phyloP scores from a whole-genome alignment of 2,113 vertebrate species.

The Motacilla tschutschensis region DNA sequence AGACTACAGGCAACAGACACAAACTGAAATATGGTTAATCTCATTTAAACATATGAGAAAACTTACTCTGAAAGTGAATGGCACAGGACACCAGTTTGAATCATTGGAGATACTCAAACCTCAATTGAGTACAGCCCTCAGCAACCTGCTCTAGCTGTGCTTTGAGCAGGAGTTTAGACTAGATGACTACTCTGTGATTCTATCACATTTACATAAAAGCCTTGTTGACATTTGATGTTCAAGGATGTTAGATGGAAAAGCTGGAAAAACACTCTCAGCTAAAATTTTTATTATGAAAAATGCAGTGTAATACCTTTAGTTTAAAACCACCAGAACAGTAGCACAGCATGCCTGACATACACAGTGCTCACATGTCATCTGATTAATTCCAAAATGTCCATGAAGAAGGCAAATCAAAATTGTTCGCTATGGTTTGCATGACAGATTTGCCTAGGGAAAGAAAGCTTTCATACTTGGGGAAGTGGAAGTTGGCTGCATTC shows the following conservation, averaged over 20 bases:
- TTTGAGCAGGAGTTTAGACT: neutral
- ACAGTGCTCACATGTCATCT: neutral
- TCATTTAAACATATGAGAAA: neutral
- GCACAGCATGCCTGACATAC: neutral
- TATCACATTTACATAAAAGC: neutral
- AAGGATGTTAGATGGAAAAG: neutral
- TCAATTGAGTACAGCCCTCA: neutral
- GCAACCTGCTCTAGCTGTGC: neutral
- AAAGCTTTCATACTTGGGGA: neutral
- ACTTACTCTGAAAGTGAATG: neutral
- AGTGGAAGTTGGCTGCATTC: neutral
- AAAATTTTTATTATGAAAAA: neutral
- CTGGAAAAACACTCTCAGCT: neutral
- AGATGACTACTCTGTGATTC: neutral
- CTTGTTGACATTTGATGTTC: neutral
- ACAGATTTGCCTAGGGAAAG: neutral
- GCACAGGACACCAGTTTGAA: neutral
- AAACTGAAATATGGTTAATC: neutral
- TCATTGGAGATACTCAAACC: neutral
- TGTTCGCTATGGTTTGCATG: neutral
- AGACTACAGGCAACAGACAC: neutral
- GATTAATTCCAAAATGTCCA: neutral
- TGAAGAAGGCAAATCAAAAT: neutral
- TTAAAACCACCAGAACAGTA: neutral
- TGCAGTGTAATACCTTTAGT: neutral